Conservation (phyloP, 2,797 vertebrate genomes). For the Aphelocoma californica region DNA sequence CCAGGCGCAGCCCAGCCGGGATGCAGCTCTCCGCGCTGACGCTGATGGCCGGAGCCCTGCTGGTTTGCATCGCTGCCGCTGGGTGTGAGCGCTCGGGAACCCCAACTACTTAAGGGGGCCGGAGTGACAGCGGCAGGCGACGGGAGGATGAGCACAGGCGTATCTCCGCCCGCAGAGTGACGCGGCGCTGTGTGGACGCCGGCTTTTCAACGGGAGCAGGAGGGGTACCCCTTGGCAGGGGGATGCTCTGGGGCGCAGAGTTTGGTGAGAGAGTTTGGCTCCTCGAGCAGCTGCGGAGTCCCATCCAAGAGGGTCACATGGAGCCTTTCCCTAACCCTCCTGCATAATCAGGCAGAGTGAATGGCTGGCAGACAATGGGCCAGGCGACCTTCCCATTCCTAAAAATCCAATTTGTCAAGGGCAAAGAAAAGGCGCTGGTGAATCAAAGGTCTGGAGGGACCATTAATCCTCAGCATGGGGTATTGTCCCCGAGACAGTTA, state of each 20-base stretch:
- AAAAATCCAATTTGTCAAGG: conserved; percentile 99
- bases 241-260: conserved; percentile 81
- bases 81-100: conserved; percentile 76
- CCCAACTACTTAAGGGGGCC: conserved; percentile 77
- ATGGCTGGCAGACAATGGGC: conserved; percentile 94
- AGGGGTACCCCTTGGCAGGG: conserved; percentile 81
- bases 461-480: conserved; percentile 99
- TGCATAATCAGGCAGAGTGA: conserved; percentile 96
- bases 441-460: conserved; percentile 97
- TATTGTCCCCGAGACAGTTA: conserved; percentile 98
- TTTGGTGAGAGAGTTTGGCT: conserved; percentile 94
- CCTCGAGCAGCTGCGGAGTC: conserved; percentile 91
- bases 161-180: conserved; percentile 94
- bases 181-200: conserved; percentile 80
- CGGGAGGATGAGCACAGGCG: conserved; percentile 82
- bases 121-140: conserved; percentile 64
- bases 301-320: conserved; percentile 95
- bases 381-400: conserved; percentile 99
- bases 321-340: conserved; percentile 95
- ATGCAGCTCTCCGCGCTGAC: conserved; percentile 92
- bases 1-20: conserved; percentile 88
- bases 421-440: conserved; percentile 94
- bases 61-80: conserved; percentile 85
- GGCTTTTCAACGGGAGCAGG: conserved; percentile 90
- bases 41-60: conserved; percentile 84